A percentile compares a stretch with the other conserved stretches of the same genome.
Evolutionary conservation across 2,888 invertebrate species (phyloP).

Genomic region (Prosapia bicincta): DNA sequence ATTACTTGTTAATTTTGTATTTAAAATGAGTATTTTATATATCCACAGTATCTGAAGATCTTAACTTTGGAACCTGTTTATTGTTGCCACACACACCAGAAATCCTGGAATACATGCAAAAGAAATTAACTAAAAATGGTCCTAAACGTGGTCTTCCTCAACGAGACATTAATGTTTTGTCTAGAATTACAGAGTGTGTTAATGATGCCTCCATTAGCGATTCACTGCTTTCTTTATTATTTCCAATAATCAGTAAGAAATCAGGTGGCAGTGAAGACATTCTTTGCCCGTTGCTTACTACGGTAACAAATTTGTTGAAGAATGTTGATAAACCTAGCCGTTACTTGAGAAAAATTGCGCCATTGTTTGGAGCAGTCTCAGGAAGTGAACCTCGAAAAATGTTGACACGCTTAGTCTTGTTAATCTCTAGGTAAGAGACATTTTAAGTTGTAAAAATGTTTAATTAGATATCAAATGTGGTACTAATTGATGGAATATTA

Average conservation of each 20-base stretch:
- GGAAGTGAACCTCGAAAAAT: constrained; percentile 64
- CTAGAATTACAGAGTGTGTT: constrained; percentile 71
- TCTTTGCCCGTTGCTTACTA: constrained; percentile 65
- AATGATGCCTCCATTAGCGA: constrained; percentile 58
- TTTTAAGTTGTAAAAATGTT: too few relatives aligned
- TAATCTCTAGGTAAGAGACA: constrained; percentile 5
- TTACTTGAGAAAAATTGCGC: constrained; percentile 67
- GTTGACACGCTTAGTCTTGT: constrained; percentile 30
- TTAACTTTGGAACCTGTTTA: constrained; percentile 70
- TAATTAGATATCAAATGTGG: too few relatives aligned
- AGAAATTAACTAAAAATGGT: constrained; percentile 56
- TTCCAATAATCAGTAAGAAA: constrained; percentile 69
- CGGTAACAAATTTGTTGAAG: constrained; percentile 69
- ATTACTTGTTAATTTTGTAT: too few relatives aligned
- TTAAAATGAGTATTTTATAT: too few relatives aligned
- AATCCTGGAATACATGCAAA: constrained; percentile 66
- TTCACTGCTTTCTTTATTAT: constrained; percentile 61
- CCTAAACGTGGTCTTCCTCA: constrained; percentile 56
- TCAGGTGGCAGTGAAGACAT: constrained; percentile 63
- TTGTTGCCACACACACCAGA: constrained; percentile 67
- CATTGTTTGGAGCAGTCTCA: constrained; percentile 66
- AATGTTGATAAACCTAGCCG: constrained; percentile 60
- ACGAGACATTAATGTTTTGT: constrained; percentile 69
- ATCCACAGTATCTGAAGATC: constrained; percentile 45
- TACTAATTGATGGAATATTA: too few relatives aligned